Base-by-base conservation (phyloP, 2,113 vertebrate genomes). In the Misgurnus mizolepis region DNA sequence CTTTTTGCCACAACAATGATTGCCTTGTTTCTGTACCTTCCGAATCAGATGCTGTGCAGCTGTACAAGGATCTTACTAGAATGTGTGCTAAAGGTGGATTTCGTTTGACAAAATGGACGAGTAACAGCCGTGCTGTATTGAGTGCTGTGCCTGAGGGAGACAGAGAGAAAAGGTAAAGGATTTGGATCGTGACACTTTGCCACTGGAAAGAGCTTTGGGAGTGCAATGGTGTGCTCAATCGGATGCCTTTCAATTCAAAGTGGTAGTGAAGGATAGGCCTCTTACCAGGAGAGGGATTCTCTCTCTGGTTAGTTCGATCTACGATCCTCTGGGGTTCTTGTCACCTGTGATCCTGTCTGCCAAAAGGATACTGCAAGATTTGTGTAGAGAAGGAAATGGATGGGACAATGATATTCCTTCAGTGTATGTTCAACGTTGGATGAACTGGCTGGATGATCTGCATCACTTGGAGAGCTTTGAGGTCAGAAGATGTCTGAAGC, bases 311-410 rank as follows among this genome's bases (percentile, higher is more conserved):
- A 65, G 67, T 39, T 78, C 75, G 14, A 80, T 80, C 39, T 82
- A 82, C 34, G 60, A 78, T 43, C 81, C 75, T 41, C 34, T 82
- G n/a, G 75, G 81, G 8, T 82, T 82, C n/a, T 18, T 79, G 2
- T 56, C 67, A 15, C 81, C 67, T 22, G 50, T 56, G 8, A 58
- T 56, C 18, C 4, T 73, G 34, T 18, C 12, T 62, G 41, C 12
- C 8, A 68, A 70, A 18, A 41, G 18, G 22, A 60, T 45, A 27
- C 34, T 27, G 55, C 45, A 70, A 11, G 58, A 67, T 40, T 18
- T 61, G 22, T 79, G 40, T 2, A 68, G 43, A 14, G 40, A 45
- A 61, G 27, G 43, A 34, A 58, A 40, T 3, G 53, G 50, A 43
- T 73, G 70, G 17, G 53, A 40, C 9, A 58, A 43, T n/a, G 15